Conservation (phyloP, 2,797 vertebrate genomes). For the Oreochromis mossambicus region DNA sequence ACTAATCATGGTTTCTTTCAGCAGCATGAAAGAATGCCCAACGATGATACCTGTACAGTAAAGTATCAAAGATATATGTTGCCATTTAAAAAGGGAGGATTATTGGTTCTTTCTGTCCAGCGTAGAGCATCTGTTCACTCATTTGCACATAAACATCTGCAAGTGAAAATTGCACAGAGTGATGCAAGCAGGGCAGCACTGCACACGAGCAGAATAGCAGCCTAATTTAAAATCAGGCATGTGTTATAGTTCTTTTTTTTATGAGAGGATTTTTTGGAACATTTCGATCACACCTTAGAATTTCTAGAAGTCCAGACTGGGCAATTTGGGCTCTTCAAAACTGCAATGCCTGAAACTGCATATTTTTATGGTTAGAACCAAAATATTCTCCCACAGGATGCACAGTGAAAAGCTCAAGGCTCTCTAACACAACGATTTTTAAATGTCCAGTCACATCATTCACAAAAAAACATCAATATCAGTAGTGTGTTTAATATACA, state of each 20-base stretch:
- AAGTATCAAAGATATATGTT: background rate
- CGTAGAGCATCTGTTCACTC: background rate
- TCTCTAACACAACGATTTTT: background rate
- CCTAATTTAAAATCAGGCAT: background rate
- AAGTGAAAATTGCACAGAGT: background rate
- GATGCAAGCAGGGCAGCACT: background rate
- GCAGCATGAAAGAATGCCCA: rapidly evolving
- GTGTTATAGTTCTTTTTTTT: background rate
- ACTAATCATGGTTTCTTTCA: background rate
- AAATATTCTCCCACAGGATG: background rate
- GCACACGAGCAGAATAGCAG: background rate
- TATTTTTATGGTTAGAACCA: background rate
- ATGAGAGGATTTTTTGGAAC: rapidly evolving
- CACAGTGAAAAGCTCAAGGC: rapidly evolving
- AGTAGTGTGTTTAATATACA: rapidly evolving
- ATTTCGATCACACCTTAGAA: background rate
- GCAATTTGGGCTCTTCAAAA: background rate
- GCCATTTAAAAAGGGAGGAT: rapidly evolving
- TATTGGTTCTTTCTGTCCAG: background rate
- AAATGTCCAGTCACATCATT: background rate
- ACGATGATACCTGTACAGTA: background rate
- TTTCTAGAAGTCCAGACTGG: background rate
- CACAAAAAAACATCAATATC: background rate
- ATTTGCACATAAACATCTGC: background rate
- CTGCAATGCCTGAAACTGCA: rapidly evolving